Percentiles rank a stretch among this genome's conserved stretches.
phyloP scores from a whole-genome alignment of 2,888 invertebrate species.

The Rotaria magnacalcarata region DNA sequence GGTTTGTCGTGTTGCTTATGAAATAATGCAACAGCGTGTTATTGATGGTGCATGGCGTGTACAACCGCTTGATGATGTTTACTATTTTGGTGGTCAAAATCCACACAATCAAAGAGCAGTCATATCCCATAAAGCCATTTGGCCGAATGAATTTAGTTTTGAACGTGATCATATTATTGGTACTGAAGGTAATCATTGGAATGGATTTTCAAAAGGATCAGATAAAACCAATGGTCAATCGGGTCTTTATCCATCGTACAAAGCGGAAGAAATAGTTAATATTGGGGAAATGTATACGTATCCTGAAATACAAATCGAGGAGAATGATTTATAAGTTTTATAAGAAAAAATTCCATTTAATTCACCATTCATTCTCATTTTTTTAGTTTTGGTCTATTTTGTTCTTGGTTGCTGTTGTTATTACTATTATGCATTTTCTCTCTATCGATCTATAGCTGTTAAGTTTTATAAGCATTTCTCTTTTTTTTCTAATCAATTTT shows the following conservation, averaged over 20 bases:
- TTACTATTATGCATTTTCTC: no score
- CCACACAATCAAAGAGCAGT: constrained; percentile 73
- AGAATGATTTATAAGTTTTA: background rate
- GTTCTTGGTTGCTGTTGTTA: no score
- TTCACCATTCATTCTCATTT: no score
- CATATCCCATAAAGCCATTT: constrained; percentile 37
- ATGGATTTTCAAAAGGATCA: constrained; percentile 85
- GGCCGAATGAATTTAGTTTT: constrained; percentile 66
- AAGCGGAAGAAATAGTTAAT: constrained; percentile 50
- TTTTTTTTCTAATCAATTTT: no score
- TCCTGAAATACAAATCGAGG: background rate
- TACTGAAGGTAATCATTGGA: constrained; percentile 93
- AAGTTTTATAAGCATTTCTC: no score
- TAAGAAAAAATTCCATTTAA: background rate
- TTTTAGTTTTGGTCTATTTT: no score
- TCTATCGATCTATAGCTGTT: no score
- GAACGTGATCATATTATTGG: constrained; percentile 76
- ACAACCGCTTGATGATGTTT: constrained; percentile 90
- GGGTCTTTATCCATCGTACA: constrained; percentile 63
- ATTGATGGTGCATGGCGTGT: constrained; percentile 69
- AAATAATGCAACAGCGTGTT: constrained; percentile 76
- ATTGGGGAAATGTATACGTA: background rate
- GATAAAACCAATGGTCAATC: constrained; percentile 74
- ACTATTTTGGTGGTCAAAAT: constrained; percentile 94
- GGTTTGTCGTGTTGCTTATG: constrained; percentile 96